phyloP scores from a whole-genome alignment of 2,888 invertebrate genomes.

The Spialia ferax region DNA sequence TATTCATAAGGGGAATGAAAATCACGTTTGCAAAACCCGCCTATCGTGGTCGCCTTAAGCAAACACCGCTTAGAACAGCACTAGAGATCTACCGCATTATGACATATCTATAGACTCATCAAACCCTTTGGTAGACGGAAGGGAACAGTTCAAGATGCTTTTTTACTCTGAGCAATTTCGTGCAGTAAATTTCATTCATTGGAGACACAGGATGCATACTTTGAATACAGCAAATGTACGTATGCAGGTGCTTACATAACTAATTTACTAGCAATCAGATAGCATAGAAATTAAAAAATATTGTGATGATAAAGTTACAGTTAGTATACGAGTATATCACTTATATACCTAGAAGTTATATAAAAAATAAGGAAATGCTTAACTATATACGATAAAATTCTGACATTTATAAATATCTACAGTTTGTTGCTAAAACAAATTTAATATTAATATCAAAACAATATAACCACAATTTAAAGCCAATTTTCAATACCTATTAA shows the following conservation, averaged over 20 bases:
- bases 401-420: too few relatives aligned
- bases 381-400: too few relatives aligned
- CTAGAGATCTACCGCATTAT: slow-evolving; percentile 22
- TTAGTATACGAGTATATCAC: too few relatives aligned
- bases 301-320: too few relatives aligned
- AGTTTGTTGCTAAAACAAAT: too few relatives aligned
- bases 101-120: slow-evolving; percentile 14
- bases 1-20: background rate
- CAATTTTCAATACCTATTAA: background rate
- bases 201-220: background rate
- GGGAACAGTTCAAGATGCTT: background rate
- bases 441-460: too few relatives aligned
- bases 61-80: slow-evolving; percentile 6
- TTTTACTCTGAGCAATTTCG: background rate
- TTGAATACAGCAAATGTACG: background rate
- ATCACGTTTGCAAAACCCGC: background rate
- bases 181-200: background rate
- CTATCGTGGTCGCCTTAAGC: background rate
- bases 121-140: slow-evolving; percentile 4
- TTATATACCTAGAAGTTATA: too few relatives aligned
- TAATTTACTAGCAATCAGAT: background rate
- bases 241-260: background rate
- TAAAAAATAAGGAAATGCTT: too few relatives aligned
- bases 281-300: background rate
- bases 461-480: background rate